Base-by-base conservation (phyloP, 2,888 invertebrate species). In the Cerceris ruficornis region DNA sequence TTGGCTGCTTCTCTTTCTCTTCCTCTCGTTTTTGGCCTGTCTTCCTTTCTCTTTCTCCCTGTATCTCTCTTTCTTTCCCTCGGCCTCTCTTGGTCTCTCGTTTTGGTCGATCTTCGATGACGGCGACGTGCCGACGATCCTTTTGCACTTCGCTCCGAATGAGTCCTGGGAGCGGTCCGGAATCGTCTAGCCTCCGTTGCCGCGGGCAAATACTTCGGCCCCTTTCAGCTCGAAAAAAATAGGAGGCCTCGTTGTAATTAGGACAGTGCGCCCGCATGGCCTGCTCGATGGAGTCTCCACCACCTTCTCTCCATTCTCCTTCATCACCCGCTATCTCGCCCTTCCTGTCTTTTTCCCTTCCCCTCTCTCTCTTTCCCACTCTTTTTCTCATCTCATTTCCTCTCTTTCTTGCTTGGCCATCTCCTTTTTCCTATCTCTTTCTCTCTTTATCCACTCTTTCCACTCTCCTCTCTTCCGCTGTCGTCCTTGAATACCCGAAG, bases 261-360 rank as follows among this genome's bases (percentile, higher is more conserved):
- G 92, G 91, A 92, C 92, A 92, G 92, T 92, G 88, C 86, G 91
- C 92, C 92, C 92, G 92, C 91, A 92, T 92, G 84, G 85, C 79
- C 86, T 69, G 80, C 65, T 80, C 75, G 75, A 80, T 15, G 87
- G 85, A 88, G 85, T 74, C 84, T 65, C 66, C 66, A 58, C 73
- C 77, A 75, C 72, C 72, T 77, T 86, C 74, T 62, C 67, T 61
- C 75, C 74, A 69, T 82, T 81, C 86, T 80, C 79, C 80, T 69
- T 81, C 84, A 72, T 74, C 80, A 77, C 65, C 70, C 72, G 67
- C 80, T 80, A 74, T 83, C 83, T 77, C 65, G 67, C 72, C 64
- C 69, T 72, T 52, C 28, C 58, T 66, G 54, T 77, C 85, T 73
- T 67, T 81, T 74, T 72, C 52, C 57, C 59, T 65, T 58, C 64